Evolutionary conservation across 2,797 vertebrate genomes (phyloP), one percentile per base, ranked within the genome.

Genomic region (Nyctalus aviator): DNA sequence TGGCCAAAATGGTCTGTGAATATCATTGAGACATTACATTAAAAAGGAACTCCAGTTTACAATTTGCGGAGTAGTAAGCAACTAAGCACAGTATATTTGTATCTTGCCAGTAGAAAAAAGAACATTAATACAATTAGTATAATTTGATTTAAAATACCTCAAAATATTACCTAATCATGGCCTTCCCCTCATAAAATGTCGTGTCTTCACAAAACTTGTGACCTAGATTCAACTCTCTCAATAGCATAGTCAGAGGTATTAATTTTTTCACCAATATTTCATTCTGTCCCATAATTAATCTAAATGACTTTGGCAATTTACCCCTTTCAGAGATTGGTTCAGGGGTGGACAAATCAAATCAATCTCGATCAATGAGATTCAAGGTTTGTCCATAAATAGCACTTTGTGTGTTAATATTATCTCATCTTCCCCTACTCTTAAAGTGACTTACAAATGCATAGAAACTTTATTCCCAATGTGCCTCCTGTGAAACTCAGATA

Each of bases 91-190:
- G 4, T 27, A 21, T 85, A 55, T 66, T 55, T 71, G 13, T 66
- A 73, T 50, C 25, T 89, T 79, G 50, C 14, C n/a, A 79, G 27
- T n/a, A 89, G 41, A 66, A 5, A 93, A 93, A 86, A 79, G 25
- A 82, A 78, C 8, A 77, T 87, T 84, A 41, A 84, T 8, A 77
- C 55, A 84, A 90, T 90, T 78, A 93, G 44, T 84, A 76, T 68
- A 46, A 62, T 73, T 89, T 91, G 4, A 81, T 64, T 83, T 73
- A 1, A 32, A 73, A 10, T 41, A 81, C 69, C 41, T 95, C 44
- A 77, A 55, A 78, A 21, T 83, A 93, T 41, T 35, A 68, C 37
- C 46, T 59, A 78, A 23, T 21, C n/a, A 35, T 84, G 50, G 15
- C 55, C 14, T 86, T 7, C 6, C 3, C 32, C 17, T 76, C 68